Evolutionary conservation across 2,797 vertebrate species (phyloP).

Genomic region (Hozukius guyotensis): DNA sequence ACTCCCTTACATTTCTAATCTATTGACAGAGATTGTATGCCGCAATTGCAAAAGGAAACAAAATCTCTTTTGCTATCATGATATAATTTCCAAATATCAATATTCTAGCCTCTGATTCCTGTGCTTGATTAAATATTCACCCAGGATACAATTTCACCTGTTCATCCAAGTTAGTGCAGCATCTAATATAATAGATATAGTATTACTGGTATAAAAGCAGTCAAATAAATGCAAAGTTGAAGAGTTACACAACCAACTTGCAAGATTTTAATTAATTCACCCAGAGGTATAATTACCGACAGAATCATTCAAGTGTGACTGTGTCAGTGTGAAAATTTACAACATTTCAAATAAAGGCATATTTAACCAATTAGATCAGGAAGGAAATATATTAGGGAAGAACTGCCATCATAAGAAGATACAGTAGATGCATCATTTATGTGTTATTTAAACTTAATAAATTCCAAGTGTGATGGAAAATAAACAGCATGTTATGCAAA

Average conservation of each 20-base stretch:
- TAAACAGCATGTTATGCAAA: constrained; percentile 5
- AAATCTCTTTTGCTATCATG: not conserved
- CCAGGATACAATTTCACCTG: not conserved
- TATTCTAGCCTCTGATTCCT: not conserved
- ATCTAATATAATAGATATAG: not conserved
- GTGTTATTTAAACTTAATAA: not conserved
- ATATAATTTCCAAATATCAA: not conserved
- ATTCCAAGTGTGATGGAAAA: not conserved
- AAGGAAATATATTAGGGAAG: not conserved
- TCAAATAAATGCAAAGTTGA: constrained; percentile 4
- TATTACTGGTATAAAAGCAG: not conserved
- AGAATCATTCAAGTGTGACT: constrained; percentile 36
- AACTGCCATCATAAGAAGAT: not conserved
- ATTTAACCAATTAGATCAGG: constrained; percentile 5
- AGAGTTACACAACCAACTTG: constrained; percentile 27
- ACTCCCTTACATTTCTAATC: not conserved
- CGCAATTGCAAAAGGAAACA: not conserved
- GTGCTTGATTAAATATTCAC: not conserved
- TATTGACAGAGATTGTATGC: not conserved
- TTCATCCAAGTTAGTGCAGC: not conserved
- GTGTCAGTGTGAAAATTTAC: constrained; percentile 28
- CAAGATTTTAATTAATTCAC: constrained; percentile 32
- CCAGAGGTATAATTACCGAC: constrained; percentile 22
- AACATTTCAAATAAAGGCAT: constrained; percentile 20
- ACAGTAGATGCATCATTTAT: not conserved